A percentile compares a stretch with the other conserved stretches of the same genome.
Conservation (phyloP, 2,113 vertebrate species). For the Diadophis punctatus region DNA sequence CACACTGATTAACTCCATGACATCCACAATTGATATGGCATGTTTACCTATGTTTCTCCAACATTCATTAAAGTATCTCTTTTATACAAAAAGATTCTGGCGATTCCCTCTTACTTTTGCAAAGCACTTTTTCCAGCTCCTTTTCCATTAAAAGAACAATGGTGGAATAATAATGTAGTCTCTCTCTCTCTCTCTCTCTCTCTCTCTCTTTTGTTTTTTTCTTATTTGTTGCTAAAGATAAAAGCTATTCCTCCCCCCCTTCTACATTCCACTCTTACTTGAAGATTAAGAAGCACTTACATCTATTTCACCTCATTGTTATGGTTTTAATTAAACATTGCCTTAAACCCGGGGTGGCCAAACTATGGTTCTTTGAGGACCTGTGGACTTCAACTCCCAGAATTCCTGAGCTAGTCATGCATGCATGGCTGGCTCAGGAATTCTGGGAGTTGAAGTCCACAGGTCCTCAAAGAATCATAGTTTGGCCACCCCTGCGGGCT, state of each 20-base stretch:
- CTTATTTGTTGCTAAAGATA: not conserved
- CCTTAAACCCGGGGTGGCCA: no score
- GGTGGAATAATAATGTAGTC: not conserved
- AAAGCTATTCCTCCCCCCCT: not conserved
- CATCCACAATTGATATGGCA: not conserved
- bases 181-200: no score
- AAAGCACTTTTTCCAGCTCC: not conserved
- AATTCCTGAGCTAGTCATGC: no score
- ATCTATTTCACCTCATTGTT: not conserved
- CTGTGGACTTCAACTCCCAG: no score
- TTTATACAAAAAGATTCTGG: not conserved
- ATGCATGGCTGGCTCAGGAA: no score
- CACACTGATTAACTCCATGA: not conserved
- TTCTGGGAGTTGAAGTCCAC: no score
- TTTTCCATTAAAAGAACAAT: not conserved
- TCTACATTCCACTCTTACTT: not conserved
- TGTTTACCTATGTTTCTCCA: not conserved
- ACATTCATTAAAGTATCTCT: not conserved
- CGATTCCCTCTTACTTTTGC: not conserved
- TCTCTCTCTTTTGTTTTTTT: no score
- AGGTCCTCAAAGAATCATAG: no score
- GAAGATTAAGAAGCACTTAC: not conserved
- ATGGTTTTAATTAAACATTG: slow-evolving; percentile 7
- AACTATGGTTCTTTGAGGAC: no score
- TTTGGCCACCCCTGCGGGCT: no score